phyloP scores from a whole-genome alignment of 2,797 vertebrate genomes.

The Neosilurus hyrtlii region DNA sequence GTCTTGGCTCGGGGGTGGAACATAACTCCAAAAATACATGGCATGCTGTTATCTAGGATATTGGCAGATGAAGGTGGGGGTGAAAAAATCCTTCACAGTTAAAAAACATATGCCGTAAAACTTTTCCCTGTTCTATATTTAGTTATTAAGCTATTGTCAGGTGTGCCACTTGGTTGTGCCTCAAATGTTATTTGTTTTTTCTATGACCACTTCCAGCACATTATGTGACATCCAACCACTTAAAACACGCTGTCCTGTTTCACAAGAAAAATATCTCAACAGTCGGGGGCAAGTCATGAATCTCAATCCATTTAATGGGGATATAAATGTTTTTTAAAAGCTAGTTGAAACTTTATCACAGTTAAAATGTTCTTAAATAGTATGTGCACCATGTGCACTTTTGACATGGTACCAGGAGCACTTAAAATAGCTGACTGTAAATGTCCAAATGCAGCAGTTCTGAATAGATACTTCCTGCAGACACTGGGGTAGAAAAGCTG shows the following conservation, averaged over 20 bases:
- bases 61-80: background rate
- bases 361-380: background rate
- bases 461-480: conserved; percentile 5
- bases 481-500: conserved; percentile 32
- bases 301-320: background rate
- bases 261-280: background rate
- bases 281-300: too few relatives aligned
- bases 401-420: background rate
- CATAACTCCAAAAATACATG: background rate
- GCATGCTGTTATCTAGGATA: background rate
- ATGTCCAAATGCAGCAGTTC: conserved; percentile 7
- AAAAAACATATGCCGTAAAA: background rate
- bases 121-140: background rate
- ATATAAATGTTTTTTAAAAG: background rate
- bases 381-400: background rate
- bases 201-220: too few relatives aligned
- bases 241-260: background rate
- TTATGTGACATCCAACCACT: background rate
- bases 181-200: too few relatives aligned
- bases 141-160: background rate
- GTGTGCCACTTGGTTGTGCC: background rate
- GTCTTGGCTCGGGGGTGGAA: background rate
- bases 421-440: conserved; percentile 9
- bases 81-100: background rate
- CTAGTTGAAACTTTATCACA: background rate